phyloP scores from a whole-genome alignment of 2,888 invertebrate species.

The Tenthredo distinguenda region DNA sequence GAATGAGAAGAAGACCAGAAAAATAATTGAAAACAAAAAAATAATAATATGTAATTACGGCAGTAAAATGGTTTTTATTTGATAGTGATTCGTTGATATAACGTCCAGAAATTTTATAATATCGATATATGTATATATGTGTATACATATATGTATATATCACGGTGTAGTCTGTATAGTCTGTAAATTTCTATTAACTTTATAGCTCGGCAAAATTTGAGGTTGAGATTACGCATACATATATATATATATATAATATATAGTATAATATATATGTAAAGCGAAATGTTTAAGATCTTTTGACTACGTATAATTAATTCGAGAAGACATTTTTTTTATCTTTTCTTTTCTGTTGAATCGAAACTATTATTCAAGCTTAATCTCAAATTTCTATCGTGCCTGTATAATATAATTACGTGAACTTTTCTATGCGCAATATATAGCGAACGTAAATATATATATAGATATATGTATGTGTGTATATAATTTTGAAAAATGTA shows the following conservation, averaged over 20 bases:
- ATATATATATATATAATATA: background rate
- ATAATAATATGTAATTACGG: too few species aligned
- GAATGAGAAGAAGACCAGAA: background rate
- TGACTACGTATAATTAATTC: background rate
- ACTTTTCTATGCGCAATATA: conserved; percentile 42
- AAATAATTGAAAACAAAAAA: background rate
- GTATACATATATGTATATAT: background rate
- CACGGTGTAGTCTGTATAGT: conserved; percentile 12
- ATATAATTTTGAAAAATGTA: background rate
- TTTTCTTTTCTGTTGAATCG: background rate
- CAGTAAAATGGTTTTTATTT: background rate
- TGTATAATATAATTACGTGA: background rate
- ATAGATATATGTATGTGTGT: background rate
- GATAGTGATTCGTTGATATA: background rate
- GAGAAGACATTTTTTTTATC: background rate
- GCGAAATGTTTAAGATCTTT: background rate
- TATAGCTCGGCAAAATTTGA: conserved; percentile 8
- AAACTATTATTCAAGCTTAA: background rate
- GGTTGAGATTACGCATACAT: background rate
- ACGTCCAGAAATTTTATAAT: conserved; percentile 1
- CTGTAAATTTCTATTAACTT: conserved; percentile 18
- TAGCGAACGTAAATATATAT: conserved; percentile 20
- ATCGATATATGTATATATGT: background rate
- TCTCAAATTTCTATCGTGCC: conserved; percentile 46
- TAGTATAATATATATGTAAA: too few species aligned